Conservation (phyloP, 2,888 invertebrate genomes). For the Spilarctia lutea region DNA sequence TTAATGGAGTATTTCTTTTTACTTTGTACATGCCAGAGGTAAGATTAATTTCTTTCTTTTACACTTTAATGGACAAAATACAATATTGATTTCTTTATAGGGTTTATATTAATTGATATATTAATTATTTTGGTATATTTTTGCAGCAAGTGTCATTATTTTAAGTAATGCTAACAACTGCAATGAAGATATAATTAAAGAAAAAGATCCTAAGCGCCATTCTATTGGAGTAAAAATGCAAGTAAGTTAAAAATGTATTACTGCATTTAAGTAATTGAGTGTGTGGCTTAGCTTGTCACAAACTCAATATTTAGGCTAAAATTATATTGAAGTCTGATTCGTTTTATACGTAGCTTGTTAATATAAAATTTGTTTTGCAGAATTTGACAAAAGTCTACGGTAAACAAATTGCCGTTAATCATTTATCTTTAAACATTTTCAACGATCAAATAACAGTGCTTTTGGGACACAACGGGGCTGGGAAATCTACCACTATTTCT, state of each 20-base stretch:
- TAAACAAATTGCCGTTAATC: conserved; percentile 88
- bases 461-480: conserved; percentile 92
- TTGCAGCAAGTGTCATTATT: conserved; percentile 46
- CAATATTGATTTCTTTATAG: background rate
- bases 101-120: too few species aligned
- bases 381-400: conserved; percentile 88
- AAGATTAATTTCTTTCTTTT: background rate
- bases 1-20: too few species aligned
- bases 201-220: conserved; percentile 80
- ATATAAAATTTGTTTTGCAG: conserved; percentile 50
- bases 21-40: too few species aligned
- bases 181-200: conserved; percentile 64
- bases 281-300: background rate
- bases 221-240: conserved; percentile 80
- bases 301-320: background rate
- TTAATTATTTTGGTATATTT: background rate
- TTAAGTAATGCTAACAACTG: conserved; percentile 33
- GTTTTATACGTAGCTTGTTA: background rate
- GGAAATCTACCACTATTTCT: conserved; percentile 97
- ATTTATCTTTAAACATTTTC: conserved; percentile 93
- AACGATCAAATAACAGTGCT: conserved; percentile 95
- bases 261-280: background rate
- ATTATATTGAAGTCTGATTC: background rate
- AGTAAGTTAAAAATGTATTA: conserved; percentile 61
- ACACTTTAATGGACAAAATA: background rate